These are phyloP conservation scores for Arctocebus calabarensis DNA, from an alignment of 2,797 vertebrate species.

Conservation along the genomic window DNA sequence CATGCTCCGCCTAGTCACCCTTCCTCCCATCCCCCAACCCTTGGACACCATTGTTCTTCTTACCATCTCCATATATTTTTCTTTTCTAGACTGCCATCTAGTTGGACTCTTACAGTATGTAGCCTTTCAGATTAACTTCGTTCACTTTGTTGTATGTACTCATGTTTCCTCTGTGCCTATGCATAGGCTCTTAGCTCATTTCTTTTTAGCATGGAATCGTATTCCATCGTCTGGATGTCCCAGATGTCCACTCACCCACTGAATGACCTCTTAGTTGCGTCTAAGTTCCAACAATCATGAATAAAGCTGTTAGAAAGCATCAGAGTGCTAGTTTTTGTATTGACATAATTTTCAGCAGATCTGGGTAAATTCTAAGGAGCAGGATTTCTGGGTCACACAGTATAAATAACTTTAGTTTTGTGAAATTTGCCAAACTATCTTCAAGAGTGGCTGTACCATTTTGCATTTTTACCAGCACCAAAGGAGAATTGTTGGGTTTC, in stretches of 20 bases:
- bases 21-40: too few species aligned
- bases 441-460: background rate
- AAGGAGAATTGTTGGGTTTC: background rate
- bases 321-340: background rate
- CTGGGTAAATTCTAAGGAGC: background rate
- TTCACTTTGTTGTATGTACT: background rate
- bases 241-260: background rate
- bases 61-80: background rate
- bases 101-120: background rate
- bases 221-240: background rate
- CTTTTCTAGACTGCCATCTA: background rate
- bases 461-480: background rate
- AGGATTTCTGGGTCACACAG: background rate
- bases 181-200: background rate
- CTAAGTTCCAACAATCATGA: background rate
- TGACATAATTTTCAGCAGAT: background rate
- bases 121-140: background rate
- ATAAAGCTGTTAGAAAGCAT: background rate
- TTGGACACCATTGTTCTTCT: background rate
- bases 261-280: background rate
- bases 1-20: fast-evolving
- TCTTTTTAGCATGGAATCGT: background rate
- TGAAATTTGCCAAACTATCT: background rate
- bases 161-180: background rate
- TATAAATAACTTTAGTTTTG: background rate